These are phyloP conservation scores for Netelia inedita DNA, from an alignment of 2,888 invertebrate species.

Conservation along the genomic window DNA sequence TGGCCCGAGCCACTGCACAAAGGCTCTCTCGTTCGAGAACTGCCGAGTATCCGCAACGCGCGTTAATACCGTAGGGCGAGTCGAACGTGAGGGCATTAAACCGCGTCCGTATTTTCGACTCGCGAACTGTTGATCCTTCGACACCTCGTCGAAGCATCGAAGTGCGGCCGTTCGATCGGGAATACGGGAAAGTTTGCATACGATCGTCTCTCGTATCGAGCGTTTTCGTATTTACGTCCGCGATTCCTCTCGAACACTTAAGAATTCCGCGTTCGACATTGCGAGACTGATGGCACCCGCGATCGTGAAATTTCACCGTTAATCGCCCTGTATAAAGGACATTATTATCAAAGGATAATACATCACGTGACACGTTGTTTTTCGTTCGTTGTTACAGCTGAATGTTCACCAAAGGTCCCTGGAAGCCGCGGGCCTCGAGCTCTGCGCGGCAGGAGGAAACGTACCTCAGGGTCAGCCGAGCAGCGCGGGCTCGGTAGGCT, in stretches of 20 bases:
- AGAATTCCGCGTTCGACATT: conserved; percentile 1
- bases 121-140: conserved; percentile 53
- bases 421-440: conserved; percentile 82
- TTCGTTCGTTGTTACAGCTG: conserved; percentile 77
- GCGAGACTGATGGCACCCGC: neutral
- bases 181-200: conserved; percentile 16
- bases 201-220: neutral
- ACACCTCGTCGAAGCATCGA: conserved; percentile 48
- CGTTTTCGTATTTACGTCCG: neutral
- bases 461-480: conserved; percentile 84
- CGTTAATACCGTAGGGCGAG: conserved; percentile 32
- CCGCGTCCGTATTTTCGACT: conserved; percentile 8
- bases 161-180: conserved; percentile 2
- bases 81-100: conserved; percentile 51
- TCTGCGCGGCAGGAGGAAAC: conserved; percentile 81
- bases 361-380: neutral
- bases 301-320: no score
- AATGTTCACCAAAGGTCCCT: conserved; percentile 84
- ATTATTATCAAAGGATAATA: neutral
- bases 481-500: conserved; percentile 84
- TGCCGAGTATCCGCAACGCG: conserved; percentile 34
- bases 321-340: no score
- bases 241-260: conserved; percentile 1
- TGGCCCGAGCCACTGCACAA: conserved; percentile 58
- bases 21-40: conserved; percentile 42